Percentiles rank a stretch among this genome's conserved stretches.
Conservation (phyloP, 2,888 invertebrate genomes). For the Entomobrya multifasciata region DNA sequence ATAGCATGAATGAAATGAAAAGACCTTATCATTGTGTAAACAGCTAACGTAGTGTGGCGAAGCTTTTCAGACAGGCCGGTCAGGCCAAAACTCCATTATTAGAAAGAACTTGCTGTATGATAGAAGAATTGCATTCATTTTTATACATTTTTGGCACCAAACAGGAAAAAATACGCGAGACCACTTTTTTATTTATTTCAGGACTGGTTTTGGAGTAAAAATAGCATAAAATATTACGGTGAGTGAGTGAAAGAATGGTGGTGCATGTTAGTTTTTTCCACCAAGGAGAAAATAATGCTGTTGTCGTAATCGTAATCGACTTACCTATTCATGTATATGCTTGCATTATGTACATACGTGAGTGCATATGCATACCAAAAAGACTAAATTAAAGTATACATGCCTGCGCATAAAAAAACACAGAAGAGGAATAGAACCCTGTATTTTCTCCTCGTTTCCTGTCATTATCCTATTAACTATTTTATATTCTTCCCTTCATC, state of each 20-base stretch:
- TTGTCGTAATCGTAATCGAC: conserved; percentile 18
- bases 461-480: conserved; percentile 67
- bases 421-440: conserved; percentile 52
- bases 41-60: not conserved
- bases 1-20: conserved; percentile 19
- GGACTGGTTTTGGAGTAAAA: conserved; percentile 42
- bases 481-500: conserved; percentile 51
- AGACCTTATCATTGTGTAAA: conserved; percentile 49
- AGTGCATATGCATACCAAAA: no score
- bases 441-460: conserved; percentile 66
- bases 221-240: conserved; percentile 39
- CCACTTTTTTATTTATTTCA: conserved; percentile 37
- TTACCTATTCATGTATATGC: conserved; percentile 28
- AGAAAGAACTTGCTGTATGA: not conserved
- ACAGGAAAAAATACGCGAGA: conserved; percentile 13
- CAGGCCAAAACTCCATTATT: conserved; percentile 9
- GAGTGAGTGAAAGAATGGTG: not conserved
- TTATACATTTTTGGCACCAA: conserved; percentile 27
- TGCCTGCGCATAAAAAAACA: not conserved
- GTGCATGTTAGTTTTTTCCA: no score
- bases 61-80: conserved; percentile 5
- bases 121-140: not conserved
- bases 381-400: not conserved
- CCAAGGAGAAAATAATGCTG: conserved; percentile 18
- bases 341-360: no score